These are phyloP conservation scores for Rhipidura dahli DNA, from an alignment of 2,113 vertebrate genomes.

Conservation along the genomic window DNA sequence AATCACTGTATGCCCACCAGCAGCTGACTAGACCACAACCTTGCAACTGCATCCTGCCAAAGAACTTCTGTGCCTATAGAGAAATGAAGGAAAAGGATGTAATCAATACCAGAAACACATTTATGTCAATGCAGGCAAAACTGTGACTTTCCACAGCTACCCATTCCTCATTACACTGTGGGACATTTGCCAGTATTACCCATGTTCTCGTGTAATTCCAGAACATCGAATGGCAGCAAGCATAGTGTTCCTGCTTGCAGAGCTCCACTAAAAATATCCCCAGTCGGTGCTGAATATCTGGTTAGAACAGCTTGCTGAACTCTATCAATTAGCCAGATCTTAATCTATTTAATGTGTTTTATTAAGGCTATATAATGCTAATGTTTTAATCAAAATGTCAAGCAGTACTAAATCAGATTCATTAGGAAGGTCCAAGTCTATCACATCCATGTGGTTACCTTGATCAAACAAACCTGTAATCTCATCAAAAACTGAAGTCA, in stretches of 20 bases:
- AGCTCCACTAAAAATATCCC: conserved; percentile 57
- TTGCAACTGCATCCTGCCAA: neutral
- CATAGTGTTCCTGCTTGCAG: conserved; percentile 21
- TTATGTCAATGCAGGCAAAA: neutral
- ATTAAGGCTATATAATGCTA: conserved; percentile 64
- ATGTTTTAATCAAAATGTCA: conserved; percentile 71
- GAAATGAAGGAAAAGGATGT: neutral
- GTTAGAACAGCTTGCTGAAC: conserved; percentile 61
- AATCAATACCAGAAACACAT: neutral
- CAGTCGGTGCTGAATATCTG: conserved; percentile 35
- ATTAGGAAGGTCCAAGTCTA: conserved; percentile 60
- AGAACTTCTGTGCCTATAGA: neutral
- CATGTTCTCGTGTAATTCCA: conserved; percentile 24
- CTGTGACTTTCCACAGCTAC: neutral
- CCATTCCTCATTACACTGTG: neutral
- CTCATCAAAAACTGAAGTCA: conserved; percentile 51
- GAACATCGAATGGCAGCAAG: conserved; percentile 27
- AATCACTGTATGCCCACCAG: neutral
- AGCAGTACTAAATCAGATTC: conserved; percentile 62
- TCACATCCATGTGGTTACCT: conserved; percentile 57
- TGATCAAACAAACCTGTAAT: conserved; percentile 64
- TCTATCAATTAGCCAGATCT: conserved; percentile 66
- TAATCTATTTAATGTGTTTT: conserved; percentile 69
- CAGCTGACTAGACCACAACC: neutral
- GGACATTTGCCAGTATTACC: neutral